phyloP scores from a whole-genome alignment of 2,888 invertebrate genomes.

The Cyclophora punctaria region DNA sequence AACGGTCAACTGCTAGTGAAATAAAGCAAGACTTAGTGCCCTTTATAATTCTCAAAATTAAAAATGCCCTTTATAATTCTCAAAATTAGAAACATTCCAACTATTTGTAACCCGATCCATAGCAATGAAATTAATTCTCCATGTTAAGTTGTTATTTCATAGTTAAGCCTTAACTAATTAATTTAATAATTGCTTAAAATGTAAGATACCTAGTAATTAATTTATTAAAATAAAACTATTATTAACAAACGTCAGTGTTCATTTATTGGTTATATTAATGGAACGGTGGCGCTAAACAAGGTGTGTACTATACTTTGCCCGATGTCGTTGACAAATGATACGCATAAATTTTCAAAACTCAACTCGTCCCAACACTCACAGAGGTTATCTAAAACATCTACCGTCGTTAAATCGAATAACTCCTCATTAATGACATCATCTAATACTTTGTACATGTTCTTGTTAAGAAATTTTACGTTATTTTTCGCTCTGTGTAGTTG shows the following conservation, averaged over 20 bases:
- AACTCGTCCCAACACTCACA: background rate
- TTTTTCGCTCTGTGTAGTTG: no score
- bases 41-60: constrained; percentile 1
- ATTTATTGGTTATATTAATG: background rate
- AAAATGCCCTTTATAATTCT: constrained; percentile 1
- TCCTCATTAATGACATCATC: no score
- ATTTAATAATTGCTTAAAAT: no score
- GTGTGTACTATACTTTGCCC: background rate
- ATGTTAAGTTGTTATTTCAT: no score
- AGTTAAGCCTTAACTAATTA: no score
- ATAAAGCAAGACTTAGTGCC: constrained; percentile 6
- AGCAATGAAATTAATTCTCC: background rate
- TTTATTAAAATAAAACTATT: background rate
- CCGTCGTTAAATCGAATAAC: no score
- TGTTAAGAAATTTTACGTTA: no score
- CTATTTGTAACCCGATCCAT: background rate
- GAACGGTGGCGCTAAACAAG: background rate
- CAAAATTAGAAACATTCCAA: constrained; percentile 8
- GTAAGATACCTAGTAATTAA: background rate
- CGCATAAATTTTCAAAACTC: background rate
- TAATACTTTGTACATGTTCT: no score
- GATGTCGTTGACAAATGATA: background rate
- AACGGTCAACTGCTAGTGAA: constrained; percentile 54
- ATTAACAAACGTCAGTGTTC: background rate
- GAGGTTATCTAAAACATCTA: background rate